Conservation (phyloP, 37 sponge, comb jelly and placozoan genomes). For the Chondrilla cf. caribensis region DNA sequence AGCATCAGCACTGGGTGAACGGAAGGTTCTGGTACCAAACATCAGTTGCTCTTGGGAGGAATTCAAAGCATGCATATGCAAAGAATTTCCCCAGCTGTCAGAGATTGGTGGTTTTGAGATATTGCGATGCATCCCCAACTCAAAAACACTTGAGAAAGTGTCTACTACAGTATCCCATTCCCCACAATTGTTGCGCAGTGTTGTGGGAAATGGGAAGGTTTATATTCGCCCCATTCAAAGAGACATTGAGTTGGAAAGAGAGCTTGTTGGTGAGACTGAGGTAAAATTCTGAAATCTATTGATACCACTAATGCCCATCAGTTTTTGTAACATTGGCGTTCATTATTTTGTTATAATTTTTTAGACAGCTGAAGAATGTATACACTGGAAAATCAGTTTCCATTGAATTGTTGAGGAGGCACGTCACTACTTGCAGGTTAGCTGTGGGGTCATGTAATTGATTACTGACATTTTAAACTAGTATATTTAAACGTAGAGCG, state of each 20-base stretch:
- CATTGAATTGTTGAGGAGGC: neutral
- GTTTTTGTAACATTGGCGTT: neutral
- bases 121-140: conserved; percentile 34
- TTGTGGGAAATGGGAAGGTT: conserved; percentile 27
- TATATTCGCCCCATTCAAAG: conserved; percentile 41
- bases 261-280: neutral
- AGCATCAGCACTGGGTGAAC: conserved; percentile 32
- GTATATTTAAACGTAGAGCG: too few species aligned
- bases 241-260: conserved; percentile 20
- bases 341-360: neutral
- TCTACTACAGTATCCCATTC: neutral
- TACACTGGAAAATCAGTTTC: neutral
- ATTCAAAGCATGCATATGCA: neutral
- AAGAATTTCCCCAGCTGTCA: conserved; percentile 28
- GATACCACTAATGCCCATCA: neutral
- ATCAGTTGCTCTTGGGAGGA: conserved; percentile 24
- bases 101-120: conserved; percentile 40
- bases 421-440: neutral
- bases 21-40: conserved; percentile 19
- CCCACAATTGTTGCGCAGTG: conserved; percentile 2
- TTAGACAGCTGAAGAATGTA: neutral
- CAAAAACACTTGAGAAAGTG: conserved; percentile 25
- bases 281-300: neutral
- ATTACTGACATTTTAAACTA: too few species aligned
- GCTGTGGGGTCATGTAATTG: too few species aligned